A percentile compares a stretch with the other conserved stretches of the same genome.
These are phyloP conservation scores for Oscheius sp. DNA, from an alignment of 2,888 invertebrate species.

Conservation along the genomic window DNA sequence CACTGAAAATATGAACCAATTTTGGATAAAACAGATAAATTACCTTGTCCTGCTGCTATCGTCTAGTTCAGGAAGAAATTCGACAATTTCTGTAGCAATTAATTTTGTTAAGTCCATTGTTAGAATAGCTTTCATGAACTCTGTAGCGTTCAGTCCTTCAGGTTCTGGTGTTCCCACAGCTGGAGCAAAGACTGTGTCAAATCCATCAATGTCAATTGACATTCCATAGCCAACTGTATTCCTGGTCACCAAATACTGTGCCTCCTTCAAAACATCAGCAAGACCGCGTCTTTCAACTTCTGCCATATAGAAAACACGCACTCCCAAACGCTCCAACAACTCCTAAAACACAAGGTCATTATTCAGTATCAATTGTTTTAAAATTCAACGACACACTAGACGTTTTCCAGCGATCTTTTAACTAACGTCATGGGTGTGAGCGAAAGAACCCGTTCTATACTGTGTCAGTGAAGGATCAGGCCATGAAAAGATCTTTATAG, in stretches of 20 bases:
- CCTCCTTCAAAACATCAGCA: conserved; percentile 59
- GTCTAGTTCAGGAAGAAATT: conserved; percentile 60
- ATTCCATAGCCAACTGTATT: conserved; percentile 61
- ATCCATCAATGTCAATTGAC: conserved; percentile 65
- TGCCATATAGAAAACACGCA: conserved; percentile 59
- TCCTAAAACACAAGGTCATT: conserved; percentile 34
- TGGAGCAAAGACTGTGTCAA: conserved; percentile 59
- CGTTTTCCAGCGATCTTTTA: not conserved
- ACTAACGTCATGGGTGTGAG: conserved; percentile 1
- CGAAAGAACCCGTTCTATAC: not conserved
- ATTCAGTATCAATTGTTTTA: not conserved
- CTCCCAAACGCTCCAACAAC: conserved; percentile 58
- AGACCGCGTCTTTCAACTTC: conserved; percentile 60
- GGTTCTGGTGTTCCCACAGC: conserved; percentile 62
- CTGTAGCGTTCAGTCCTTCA: conserved; percentile 59
- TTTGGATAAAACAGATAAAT: not conserved
- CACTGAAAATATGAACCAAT: conserved; percentile 39
- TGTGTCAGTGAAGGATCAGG: conserved; percentile 3
- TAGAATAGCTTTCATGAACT: conserved; percentile 60
- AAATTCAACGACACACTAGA: not conserved
- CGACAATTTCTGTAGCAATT: conserved; percentile 63
- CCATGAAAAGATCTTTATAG: conserved; percentile 16
- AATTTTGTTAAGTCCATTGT: conserved; percentile 54
- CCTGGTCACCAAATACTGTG: conserved; percentile 53
- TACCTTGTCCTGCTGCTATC: conserved; percentile 52